These are phyloP conservation scores for Drosophila putrida DNA, from an alignment of 2,888 invertebrate species.

Conservation along the genomic window DNA sequence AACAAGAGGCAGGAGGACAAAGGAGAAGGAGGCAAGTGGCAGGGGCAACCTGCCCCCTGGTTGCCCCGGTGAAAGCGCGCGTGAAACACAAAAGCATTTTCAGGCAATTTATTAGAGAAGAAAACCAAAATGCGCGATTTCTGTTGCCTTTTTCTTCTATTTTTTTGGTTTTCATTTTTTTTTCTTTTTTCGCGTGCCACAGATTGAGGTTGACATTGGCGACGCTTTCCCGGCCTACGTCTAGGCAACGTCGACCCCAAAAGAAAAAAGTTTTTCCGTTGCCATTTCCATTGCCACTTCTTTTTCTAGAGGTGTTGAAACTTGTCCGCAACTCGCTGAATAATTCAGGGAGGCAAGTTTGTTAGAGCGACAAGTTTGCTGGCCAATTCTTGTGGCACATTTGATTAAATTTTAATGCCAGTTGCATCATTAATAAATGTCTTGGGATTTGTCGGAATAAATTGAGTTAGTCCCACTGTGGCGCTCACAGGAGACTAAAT, in stretches of 20 bases:
- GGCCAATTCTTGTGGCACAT: slow-evolving; percentile 65
- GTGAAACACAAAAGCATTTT: slow-evolving; percentile 77
- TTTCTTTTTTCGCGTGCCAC: slow-evolving; percentile 20
- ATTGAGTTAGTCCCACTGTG: slow-evolving; percentile 59
- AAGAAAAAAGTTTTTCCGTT: slow-evolving; percentile 12
- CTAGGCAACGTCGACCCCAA: slow-evolving; percentile 23
- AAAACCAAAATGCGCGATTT: slow-evolving; percentile 55
- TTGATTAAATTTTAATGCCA: slow-evolving; percentile 84
- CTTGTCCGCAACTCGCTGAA: slow-evolving; percentile 75
- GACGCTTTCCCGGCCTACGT: slow-evolving; percentile 32
- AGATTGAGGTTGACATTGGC: slow-evolving; percentile 45
- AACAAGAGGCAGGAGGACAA: neutral
- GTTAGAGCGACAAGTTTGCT: slow-evolving; percentile 47
- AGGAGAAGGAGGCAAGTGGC: neutral
- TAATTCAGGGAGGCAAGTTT: slow-evolving; percentile 65
- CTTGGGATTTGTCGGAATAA: slow-evolving; percentile 68
- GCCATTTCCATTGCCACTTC: slow-evolving; percentile 5
- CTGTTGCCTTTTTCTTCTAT: slow-evolving; percentile 14
- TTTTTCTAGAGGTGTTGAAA: slow-evolving; percentile 66
- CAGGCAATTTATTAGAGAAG: slow-evolving; percentile 76
- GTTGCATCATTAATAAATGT: slow-evolving; percentile 83
- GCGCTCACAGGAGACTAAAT: slow-evolving; percentile 28
- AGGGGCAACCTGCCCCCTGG: slow-evolving; percentile 15
- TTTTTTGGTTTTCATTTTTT: slow-evolving; percentile 25
- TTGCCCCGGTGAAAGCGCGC: slow-evolving; percentile 73